Evolutionary conservation across 1,140 invertebrate species (phyloP).

Genomic region (Contarinia nasturtii): DNA sequence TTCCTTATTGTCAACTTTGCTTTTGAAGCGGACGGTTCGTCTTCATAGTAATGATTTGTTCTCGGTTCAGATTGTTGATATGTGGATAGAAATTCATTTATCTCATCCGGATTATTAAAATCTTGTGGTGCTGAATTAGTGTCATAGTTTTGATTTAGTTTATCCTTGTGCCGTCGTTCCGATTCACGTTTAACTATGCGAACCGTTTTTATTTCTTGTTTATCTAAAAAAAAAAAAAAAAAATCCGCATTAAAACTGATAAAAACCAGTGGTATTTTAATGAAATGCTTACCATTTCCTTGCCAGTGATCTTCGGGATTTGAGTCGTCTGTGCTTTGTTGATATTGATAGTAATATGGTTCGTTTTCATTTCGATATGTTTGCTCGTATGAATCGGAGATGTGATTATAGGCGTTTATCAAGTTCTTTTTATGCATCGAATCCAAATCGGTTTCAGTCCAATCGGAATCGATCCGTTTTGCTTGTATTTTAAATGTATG

Average conservation of each 20-base stretch:
- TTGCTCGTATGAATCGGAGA: not conserved
- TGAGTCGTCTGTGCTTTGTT: constrained; percentile 8
- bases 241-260: constrained; percentile 1
- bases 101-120: constrained; percentile 35
- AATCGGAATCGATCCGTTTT: constrained; percentile 32
- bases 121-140: constrained; percentile 24
- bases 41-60: not conserved
- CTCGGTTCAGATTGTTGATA: constrained; percentile 3
- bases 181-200: constrained; percentile 83
- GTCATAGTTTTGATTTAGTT: constrained; percentile 15
- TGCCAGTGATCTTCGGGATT: constrained; percentile 23
- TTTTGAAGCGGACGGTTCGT: no score
- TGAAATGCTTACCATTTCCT: no score
- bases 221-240: constrained; percentile 39
- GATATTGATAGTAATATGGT: not conserved
- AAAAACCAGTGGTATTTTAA: constrained; percentile 10
- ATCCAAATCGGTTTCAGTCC: constrained; percentile 82
- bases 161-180: constrained; percentile 54
- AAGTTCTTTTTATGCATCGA: constrained; percentile 29
- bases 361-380: not conserved
- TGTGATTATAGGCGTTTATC: constrained; percentile 6
- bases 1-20: no score
- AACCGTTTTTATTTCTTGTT: constrained; percentile 79
- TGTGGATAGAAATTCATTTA: not conserved
- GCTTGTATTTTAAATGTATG: constrained; percentile 17